Conservation (phyloP, 2,888 invertebrate species). For the Diarsia brunnea region DNA sequence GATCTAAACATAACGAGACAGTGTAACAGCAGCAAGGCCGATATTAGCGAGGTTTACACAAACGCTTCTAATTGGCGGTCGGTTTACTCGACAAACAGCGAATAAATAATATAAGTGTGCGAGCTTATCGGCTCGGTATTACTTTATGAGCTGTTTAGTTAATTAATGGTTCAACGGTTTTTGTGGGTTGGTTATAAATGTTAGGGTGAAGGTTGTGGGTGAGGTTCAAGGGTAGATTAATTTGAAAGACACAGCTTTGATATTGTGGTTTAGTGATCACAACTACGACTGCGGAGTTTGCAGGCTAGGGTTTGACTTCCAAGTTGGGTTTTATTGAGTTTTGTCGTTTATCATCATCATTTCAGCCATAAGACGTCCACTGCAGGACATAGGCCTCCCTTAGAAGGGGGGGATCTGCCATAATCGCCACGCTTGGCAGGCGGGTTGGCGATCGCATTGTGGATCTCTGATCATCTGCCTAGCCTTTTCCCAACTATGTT, state of each 20-base stretch:
- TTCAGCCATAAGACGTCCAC: no score
- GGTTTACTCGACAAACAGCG: constrained; percentile 28
- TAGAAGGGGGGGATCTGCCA: no score
- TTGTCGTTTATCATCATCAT: no score
- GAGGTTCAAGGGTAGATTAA: neutral
- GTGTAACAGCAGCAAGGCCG: constrained; percentile 11
- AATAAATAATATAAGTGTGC: constrained; percentile 33
- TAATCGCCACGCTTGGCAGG: no score
- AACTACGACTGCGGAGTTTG: neutral
- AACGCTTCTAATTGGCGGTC: constrained; percentile 43
- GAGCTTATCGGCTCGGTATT: constrained; percentile 34
- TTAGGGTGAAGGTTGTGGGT: neutral
- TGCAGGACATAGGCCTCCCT: no score
- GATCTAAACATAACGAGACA: neutral
- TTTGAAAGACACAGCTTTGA: neutral
- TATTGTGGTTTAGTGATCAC: neutral
- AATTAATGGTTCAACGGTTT: constrained; percentile 15
- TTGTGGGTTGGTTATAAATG: neutral
- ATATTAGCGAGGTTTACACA: constrained; percentile 35
- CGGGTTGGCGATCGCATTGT: no score
- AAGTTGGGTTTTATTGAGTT: neutral
- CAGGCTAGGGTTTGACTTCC: neutral
- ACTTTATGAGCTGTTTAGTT: constrained; percentile 25
- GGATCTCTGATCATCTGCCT: no score
- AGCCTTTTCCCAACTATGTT: no score